Conservation (phyloP, 2,888 invertebrate genomes). For the Leptopterna dolabrata region DNA sequence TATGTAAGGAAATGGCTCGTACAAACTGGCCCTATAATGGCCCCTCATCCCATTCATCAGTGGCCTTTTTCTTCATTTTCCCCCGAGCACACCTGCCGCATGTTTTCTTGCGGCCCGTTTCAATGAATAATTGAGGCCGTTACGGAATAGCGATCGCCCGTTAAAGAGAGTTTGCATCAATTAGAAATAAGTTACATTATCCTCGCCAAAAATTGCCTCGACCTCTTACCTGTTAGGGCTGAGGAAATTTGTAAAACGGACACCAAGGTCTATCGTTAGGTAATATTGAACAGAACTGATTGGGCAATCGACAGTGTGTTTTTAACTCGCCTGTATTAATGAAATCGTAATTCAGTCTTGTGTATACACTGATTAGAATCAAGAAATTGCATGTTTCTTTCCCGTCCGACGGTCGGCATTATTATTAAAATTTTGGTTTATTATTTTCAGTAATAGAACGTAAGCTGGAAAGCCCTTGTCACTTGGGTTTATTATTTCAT, state of each 20-base stretch:
- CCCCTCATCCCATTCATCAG: conserved; percentile 45
- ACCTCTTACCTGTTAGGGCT: not conserved
- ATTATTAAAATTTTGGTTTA: too few relatives aligned
- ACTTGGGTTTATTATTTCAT: too few relatives aligned
- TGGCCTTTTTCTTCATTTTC: not conserved
- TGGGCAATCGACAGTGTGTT: too few relatives aligned
- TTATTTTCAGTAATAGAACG: too few relatives aligned
- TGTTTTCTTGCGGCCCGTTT: not conserved
- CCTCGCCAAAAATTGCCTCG: not conserved
- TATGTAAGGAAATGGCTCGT: conserved; percentile 38
- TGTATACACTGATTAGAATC: too few relatives aligned
- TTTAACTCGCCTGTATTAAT: too few relatives aligned
- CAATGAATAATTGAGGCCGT: conserved; percentile 25
- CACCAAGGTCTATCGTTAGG: not conserved
- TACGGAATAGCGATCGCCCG: not conserved
- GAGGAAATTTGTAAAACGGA: not conserved
- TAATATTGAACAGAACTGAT: too few relatives aligned
- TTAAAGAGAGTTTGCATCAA: not conserved
- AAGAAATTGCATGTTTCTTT: too few relatives aligned
- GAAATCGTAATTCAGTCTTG: too few relatives aligned
- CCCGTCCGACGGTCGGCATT: too few relatives aligned
- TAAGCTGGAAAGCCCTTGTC: too few relatives aligned
- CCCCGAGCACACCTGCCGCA: not conserved
- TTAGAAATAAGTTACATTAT: conserved; percentile 3
- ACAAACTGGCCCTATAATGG: conserved; percentile 46